phyloP scores from a whole-genome alignment of 2,888 invertebrate genomes.

The Mamestra brassicae region DNA sequence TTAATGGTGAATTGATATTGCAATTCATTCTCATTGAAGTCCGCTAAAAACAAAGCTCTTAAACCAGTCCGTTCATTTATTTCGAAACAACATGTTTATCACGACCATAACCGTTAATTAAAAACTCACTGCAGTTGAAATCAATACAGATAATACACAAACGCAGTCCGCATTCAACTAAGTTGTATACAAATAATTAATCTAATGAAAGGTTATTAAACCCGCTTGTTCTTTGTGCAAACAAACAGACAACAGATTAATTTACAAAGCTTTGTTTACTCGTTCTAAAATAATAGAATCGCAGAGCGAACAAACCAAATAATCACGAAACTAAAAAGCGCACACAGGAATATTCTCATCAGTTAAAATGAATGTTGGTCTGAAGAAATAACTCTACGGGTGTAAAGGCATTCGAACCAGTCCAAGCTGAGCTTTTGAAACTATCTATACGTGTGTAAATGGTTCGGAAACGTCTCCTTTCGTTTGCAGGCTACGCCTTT shows the following conservation, averaged over 20 bases:
- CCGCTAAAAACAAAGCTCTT: conserved; percentile 34
- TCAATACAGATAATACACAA: conserved; percentile 29
- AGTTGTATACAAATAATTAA: conserved; percentile 13
- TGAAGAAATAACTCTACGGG: conserved; percentile 64
- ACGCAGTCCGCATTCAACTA: conserved; percentile 5
- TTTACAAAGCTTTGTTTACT: conserved; percentile 60
- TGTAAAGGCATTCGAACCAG: conserved; percentile 62
- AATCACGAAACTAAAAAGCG: conserved; percentile 65
- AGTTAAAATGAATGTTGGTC: conserved; percentile 68
- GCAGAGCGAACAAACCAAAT: conserved; percentile 52
- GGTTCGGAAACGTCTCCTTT: background rate
- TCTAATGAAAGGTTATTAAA: conserved; percentile 37
- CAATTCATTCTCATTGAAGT: conserved; percentile 18
- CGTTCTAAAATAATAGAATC: conserved; percentile 60
- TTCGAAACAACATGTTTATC: conserved; percentile 41
- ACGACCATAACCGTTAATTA: conserved; percentile 27
- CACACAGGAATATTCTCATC: conserved; percentile 61
- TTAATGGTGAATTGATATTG: conserved; percentile 18
- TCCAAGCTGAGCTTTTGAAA: conserved; percentile 27
- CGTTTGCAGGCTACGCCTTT: conserved; percentile 1
- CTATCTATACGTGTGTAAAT: conserved; percentile 7
- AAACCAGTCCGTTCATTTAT: conserved; percentile 20
- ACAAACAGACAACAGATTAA: conserved; percentile 51
- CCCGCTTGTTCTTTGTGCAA: conserved; percentile 35
- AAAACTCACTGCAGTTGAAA: conserved; percentile 22